Evolutionary conservation across 1,140 invertebrate genomes (phyloP).

Genomic region (Diabrotica virgifera): DNA sequence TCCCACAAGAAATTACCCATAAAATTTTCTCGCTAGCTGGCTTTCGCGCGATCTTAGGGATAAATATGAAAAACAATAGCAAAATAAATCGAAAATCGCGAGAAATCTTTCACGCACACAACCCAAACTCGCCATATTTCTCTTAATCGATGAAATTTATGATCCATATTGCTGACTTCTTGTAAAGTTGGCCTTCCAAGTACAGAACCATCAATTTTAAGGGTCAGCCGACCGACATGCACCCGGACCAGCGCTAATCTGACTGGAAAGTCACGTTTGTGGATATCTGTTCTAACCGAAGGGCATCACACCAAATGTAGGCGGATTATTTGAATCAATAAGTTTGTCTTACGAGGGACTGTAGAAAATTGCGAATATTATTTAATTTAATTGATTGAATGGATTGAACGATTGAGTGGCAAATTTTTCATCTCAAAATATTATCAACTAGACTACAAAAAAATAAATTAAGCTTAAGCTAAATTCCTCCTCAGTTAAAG

Average conservation of each 20-base stretch:
- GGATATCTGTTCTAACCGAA: conserved; percentile 10
- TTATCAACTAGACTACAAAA: too few species aligned
- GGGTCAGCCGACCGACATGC: conserved; percentile 14
- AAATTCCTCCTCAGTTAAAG: too few species aligned
- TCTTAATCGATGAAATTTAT: conserved; percentile 13
- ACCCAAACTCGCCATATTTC: conserved; percentile 5
- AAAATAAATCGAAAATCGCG: conserved; percentile 1
- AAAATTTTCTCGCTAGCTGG: not conserved
- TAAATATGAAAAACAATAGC: not conserved
- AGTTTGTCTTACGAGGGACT: not conserved
- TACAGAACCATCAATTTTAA: conserved; percentile 18
- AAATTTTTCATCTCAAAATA: too few species aligned
- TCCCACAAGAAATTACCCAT: not conserved
- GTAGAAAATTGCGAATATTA: too few species aligned
- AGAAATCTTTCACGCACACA: not conserved
- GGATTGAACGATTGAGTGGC: too few species aligned
- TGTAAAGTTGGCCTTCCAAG: conserved; percentile 12
- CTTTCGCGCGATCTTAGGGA: not conserved
- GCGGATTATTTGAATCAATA: conserved; percentile 17
- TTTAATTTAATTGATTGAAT: too few species aligned
- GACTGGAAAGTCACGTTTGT: conserved; percentile 11
- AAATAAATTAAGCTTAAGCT: too few species aligned
- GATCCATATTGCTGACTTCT: conserved; percentile 19
- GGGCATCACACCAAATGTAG: not conserved
- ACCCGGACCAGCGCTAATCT: conserved; percentile 15